Conservation (phyloP, 2,888 invertebrate species). For the Baccha elongata region DNA sequence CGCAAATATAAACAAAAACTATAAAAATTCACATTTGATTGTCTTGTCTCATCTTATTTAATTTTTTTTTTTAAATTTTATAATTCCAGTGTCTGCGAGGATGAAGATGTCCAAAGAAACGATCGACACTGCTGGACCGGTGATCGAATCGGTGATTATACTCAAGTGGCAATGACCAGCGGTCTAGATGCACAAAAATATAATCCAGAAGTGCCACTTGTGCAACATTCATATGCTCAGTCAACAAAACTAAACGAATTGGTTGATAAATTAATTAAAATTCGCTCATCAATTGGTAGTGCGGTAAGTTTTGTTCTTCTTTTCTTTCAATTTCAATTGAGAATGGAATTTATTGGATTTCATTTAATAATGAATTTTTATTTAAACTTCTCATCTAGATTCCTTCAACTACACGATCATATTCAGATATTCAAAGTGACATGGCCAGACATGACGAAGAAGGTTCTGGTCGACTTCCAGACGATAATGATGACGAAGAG, state of each 20-base stretch:
- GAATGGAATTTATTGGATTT: conserved; percentile 50
- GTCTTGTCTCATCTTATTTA: conserved; percentile 1
- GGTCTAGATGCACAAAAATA: conserved; percentile 81
- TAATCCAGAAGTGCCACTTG: conserved; percentile 82
- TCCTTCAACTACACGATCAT: conserved; percentile 77
- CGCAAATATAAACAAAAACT: conserved; percentile 19
- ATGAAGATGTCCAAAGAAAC: conserved; percentile 80
- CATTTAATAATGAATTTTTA: conserved; percentile 23
- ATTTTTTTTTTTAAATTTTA: conserved; percentile 6
- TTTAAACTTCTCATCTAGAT: conserved; percentile 74
- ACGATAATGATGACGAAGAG: conserved; percentile 80
- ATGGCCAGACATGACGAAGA: conserved; percentile 81
- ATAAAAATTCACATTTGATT: conserved; percentile 42
- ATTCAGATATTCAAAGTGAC: conserved; percentile 82
- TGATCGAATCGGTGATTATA: conserved; percentile 81
- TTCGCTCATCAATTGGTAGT: conserved; percentile 80
- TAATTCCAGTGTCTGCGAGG: conserved; percentile 79
- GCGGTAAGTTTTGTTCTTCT: conserved; percentile 77
- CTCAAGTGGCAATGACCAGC: conserved; percentile 80
- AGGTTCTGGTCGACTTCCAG: conserved; percentile 79
- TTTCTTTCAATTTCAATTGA: conserved; percentile 16
- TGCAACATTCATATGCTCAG: conserved; percentile 77
- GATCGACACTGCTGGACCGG: conserved; percentile 82
- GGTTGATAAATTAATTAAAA: conserved; percentile 81
- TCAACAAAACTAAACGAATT: conserved; percentile 80